phyloP scores from a whole-genome alignment of 2,797 vertebrate species.

The Chaetophractus vellerosus region DNA sequence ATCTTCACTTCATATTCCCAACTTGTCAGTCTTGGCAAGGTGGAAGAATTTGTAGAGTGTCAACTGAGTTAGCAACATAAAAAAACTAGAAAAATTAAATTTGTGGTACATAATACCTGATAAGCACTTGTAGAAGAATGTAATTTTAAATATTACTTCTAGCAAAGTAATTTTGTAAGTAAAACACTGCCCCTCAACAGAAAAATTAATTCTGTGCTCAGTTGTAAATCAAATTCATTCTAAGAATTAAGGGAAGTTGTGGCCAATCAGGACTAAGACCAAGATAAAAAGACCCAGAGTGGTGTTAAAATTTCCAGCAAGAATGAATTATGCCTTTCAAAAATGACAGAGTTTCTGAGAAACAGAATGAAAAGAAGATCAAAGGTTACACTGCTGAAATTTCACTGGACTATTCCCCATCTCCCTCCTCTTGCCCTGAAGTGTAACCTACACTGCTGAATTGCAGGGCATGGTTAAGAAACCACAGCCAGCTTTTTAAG shows the following conservation, averaged over 20 bases:
- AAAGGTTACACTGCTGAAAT: background rate
- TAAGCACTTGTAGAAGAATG: background rate
- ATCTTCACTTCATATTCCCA: constrained; percentile 46
- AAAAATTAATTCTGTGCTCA: background rate
- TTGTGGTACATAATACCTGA: background rate
- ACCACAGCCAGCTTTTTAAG: background rate
- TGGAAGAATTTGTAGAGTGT: constrained; percentile 12
- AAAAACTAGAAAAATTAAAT: constrained; percentile 36
- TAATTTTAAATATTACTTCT: constrained; percentile 20
- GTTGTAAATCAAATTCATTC: background rate
- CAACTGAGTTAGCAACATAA: background rate
- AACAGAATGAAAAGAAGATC: background rate
- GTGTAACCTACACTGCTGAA: background rate
- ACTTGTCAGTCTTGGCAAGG: constrained; percentile 37
- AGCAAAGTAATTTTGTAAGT: constrained; percentile 17
- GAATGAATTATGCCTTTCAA: background rate
- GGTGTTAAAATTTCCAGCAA: background rate
- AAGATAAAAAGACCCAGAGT: background rate
- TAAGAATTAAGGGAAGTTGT: background rate
- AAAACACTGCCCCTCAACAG: constrained; percentile 1
- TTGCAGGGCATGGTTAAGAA: constrained; percentile 30
- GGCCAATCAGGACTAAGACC: background rate
- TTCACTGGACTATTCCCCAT: background rate
- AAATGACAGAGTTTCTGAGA: background rate
- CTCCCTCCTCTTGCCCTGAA: background rate